phyloP scores from a whole-genome alignment of 2,797 vertebrate species.

The Danio choprae region DNA sequence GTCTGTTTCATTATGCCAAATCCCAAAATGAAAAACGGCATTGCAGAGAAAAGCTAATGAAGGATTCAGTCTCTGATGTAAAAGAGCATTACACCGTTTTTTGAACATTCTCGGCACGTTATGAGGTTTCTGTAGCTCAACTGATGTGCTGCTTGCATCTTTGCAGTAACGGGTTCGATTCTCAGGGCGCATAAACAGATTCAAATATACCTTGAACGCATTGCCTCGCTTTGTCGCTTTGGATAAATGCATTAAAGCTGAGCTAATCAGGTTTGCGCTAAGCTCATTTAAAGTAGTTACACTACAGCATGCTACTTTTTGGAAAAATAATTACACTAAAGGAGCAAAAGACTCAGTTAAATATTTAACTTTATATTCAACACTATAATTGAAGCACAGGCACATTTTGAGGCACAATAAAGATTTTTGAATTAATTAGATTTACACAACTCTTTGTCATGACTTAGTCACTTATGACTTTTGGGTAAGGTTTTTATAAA shows the following conservation, averaged over 20 bases:
- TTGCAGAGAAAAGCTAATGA: constrained; percentile 66
- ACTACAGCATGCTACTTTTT: neutral
- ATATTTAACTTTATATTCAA: neutral
- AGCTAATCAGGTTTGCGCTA: neutral
- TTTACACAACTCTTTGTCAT: neutral
- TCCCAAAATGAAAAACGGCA: constrained; percentile 37
- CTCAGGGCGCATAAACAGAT: constrained; percentile 5
- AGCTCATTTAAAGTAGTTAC: constrained; percentile 6
- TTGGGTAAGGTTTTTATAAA: neutral
- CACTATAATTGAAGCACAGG: neutral
- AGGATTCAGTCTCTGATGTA: constrained; percentile 62
- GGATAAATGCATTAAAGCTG: neutral
- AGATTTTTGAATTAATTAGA: neutral
- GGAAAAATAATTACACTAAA: neutral
- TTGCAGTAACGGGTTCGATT: constrained; percentile 6
- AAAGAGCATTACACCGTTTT: constrained; percentile 64
- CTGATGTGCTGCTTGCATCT: neutral
- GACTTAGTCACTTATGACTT: neutral
- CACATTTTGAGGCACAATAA: neutral
- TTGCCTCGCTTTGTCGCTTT: neutral
- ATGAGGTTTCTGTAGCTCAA: constrained; percentile 4
- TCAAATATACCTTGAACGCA: constrained; percentile 24
- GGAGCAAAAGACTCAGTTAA: neutral
- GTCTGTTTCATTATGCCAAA: constrained; percentile 40
- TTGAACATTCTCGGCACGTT: constrained; percentile 60